phyloP scores from a whole-genome alignment of 2,888 invertebrate genomes.

The Agonopterix alstromeriana region DNA sequence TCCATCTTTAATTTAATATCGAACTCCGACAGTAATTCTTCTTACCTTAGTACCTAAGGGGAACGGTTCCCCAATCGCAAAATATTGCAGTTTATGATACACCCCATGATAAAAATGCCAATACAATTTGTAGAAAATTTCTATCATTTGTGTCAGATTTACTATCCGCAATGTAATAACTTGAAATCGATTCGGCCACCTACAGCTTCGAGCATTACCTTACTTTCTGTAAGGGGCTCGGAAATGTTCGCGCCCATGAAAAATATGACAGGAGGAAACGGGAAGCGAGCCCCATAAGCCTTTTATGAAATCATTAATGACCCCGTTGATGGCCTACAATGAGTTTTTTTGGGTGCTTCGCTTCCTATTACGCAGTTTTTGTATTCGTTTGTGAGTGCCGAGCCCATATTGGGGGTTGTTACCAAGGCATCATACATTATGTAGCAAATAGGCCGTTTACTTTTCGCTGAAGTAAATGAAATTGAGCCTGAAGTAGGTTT shows the following conservation, averaged over 20 bases:
- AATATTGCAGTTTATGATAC: background rate
- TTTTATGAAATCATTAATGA: constrained; percentile 71
- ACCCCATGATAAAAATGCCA: constrained; percentile 3
- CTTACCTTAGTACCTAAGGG: background rate
- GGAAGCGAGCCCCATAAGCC: constrained; percentile 59
- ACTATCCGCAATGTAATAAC: constrained; percentile 10
- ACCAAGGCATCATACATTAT: constrained; percentile 3
- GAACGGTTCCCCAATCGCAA: background rate
- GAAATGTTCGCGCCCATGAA: constrained; percentile 56
- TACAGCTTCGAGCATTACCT: constrained; percentile 23
- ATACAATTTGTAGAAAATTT: constrained; percentile 4
- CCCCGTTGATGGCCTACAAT: constrained; percentile 46
- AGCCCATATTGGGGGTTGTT: constrained; percentile 11
- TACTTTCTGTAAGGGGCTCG: constrained; percentile 41
- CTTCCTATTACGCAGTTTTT: constrained; percentile 37
- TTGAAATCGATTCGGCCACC: constrained; percentile 12
- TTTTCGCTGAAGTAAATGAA: background rate
- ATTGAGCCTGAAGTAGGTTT: background rate
- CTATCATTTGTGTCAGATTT: constrained; percentile 6
- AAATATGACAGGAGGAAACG: constrained; percentile 58
- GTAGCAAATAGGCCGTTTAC: constrained; percentile 2
- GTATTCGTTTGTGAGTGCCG: constrained; percentile 33
- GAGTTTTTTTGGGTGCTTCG: constrained; percentile 43
- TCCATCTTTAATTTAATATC: background rate
- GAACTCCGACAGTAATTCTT: background rate